These are phyloP conservation scores for Manduca sexta DNA, from an alignment of 1,140 invertebrate genomes.

Conservation along the genomic window DNA sequence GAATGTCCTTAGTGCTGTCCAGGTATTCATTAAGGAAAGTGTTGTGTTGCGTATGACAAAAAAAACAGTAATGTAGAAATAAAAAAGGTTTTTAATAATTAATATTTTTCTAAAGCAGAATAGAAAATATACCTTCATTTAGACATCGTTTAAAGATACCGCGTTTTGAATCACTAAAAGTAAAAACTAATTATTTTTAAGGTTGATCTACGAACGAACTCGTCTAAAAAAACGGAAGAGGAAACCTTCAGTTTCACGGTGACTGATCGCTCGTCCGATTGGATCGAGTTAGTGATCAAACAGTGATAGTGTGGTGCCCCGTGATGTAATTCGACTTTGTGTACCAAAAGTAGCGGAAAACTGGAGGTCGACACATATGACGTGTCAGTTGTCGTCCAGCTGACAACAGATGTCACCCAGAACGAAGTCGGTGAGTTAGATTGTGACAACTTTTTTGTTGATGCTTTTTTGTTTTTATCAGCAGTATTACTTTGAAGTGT, in stretches of 20 bases:
- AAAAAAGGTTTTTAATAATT: too few species aligned
- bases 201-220: not conserved
- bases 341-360: constrained; percentile 39
- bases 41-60: too few species aligned
- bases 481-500: too few species aligned
- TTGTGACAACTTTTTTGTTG: not conserved
- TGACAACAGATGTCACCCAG: constrained; percentile 72
- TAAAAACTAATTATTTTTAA: not conserved
- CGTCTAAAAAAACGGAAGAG: not conserved
- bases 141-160: too few species aligned
- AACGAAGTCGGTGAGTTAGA: constrained; percentile 59
- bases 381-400: constrained; percentile 70
- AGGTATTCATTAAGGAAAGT: too few species aligned
- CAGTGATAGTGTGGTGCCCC: not conserved
- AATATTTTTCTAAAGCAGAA: too few species aligned
- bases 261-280: not conserved
- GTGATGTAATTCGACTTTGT: not conserved
- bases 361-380: constrained; percentile 71
- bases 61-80: too few species aligned
- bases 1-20: too few species aligned
- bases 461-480: too few species aligned
- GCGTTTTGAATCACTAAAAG: too few species aligned
- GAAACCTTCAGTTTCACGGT: not conserved
- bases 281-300: not conserved
- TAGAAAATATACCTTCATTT: too few species aligned